Base-by-base conservation (phyloP, 2,113 vertebrate genomes). In the Siniperca knerii region DNA sequence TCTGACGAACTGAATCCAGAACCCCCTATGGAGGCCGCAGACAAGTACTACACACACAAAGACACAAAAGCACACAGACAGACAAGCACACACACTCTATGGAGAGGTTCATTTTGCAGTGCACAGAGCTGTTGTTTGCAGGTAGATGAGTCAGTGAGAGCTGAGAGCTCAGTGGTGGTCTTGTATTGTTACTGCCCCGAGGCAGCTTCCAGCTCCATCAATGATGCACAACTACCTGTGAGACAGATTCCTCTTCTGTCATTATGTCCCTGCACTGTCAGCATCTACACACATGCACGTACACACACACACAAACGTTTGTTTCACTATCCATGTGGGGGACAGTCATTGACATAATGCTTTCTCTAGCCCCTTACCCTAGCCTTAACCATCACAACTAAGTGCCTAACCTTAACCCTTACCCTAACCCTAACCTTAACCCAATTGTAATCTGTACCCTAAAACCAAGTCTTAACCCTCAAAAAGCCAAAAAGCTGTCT, bases 1-100 rank as follows among this genome's bases (percentile, higher is more conserved):
- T 89, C 74, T 1, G 90, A 94, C 37, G 91, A 94, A n/a, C 55
- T 82, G 25, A 93, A 94, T 50, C 82, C 71, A 46, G 86, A 84
- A 37, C 90, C 90, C 89, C 94, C 88, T 71, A 54, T 52, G 67
- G 82, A 90, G 81, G 20, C 75, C 29, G 72, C 54, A 60, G 66
- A 92, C 74, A 90, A 77, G 89, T 92, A 93, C 25, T 12, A 11
- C 50, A 72, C 88, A 87, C 87, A 85, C 83, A 88, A 13, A 75
- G 5, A 33, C 23, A 16, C 20, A 75, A 20, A 52, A 52, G 18
- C n/a, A 33, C 46, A 83, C 37, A 50, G n/a, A 54, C 25, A 61
- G 4, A 25, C 29, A 76, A 8, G 21, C 44, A 69, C 46, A 75
- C 55, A 81, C 66, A 66, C 65, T 46, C 64, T 25, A 40, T 52